phyloP scores from a whole-genome alignment of 1,140 invertebrate species.

The Conus betulinus region DNA sequence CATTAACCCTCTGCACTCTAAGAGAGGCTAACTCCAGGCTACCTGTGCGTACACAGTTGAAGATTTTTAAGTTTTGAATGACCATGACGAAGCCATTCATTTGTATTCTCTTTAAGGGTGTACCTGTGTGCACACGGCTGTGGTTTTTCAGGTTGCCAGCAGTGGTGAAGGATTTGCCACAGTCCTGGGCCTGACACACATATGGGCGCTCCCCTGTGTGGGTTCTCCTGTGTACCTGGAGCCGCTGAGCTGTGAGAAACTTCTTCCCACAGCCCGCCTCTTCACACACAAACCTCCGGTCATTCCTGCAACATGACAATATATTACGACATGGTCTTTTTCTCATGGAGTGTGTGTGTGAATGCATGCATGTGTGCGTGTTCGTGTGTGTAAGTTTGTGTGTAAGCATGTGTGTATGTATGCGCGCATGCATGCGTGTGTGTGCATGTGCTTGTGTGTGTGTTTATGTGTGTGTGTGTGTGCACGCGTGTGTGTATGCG shows the following conservation, averaged over 20 bases:
- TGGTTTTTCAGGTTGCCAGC: constrained; percentile 69
- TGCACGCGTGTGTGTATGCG: not conserved
- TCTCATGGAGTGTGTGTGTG: too few relatives aligned
- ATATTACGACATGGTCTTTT: too few relatives aligned
- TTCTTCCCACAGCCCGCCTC: constrained; percentile 57
- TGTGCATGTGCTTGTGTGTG: constrained; percentile 8
- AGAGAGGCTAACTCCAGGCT: not conserved
- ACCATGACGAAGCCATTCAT: too few relatives aligned
- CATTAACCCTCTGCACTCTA: too few relatives aligned
- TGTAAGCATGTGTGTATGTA: not conserved
- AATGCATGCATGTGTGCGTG: too few relatives aligned
- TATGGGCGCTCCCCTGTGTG: constrained; percentile 61
- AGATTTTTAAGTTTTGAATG: too few relatives aligned
- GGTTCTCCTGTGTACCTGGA: constrained; percentile 56
- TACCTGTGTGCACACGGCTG: constrained; percentile 65
- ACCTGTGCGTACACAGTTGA: constrained; percentile 62
- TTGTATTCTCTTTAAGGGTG: not conserved
- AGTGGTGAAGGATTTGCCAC: constrained; percentile 66
- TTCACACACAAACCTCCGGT: constrained; percentile 55
- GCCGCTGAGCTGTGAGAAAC: constrained; percentile 64
- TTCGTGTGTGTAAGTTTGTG: not conserved
- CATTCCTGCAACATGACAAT: constrained; percentile 43
- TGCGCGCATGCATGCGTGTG: not conserved
- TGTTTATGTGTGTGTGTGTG: constrained; percentile 12
- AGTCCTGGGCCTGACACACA: constrained; percentile 52